A percentile compares a stretch with the other conserved stretches of the same genome.
phyloP scores from a whole-genome alignment of 2,888 invertebrate genomes.

The Aphidius colemani region DNA sequence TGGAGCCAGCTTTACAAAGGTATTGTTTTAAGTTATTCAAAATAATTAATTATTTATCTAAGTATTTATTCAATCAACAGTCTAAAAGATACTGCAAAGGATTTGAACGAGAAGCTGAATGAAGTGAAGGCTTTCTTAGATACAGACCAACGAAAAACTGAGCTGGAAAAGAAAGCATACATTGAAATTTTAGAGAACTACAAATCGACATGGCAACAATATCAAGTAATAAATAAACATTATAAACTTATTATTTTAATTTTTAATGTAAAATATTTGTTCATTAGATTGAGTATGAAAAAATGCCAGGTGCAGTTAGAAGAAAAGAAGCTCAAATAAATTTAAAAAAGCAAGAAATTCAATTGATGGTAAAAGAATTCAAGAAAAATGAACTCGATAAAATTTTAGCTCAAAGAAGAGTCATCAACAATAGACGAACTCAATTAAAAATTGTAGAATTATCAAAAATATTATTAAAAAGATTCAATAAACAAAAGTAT shows the following conservation, averaged over 20 bases:
- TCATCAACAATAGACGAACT: constrained; percentile 10
- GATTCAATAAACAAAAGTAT: constrained; percentile 2
- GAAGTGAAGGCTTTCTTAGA: constrained; percentile 7
- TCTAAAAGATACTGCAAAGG: not conserved
- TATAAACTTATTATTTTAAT: not conserved
- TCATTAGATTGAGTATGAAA: constrained; percentile 22
- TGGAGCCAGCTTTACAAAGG: constrained; percentile 6
- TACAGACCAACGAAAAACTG: constrained; percentile 10
- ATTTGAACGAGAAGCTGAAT: not conserved
- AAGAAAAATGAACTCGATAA: constrained; percentile 16
- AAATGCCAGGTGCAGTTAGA: constrained; percentile 15
- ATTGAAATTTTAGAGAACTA: constrained; percentile 6
- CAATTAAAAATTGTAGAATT: constrained; percentile 2
- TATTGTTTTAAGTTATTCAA: not conserved
- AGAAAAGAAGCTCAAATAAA: constrained; percentile 13
- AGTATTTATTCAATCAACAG: not conserved
- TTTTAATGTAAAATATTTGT: not conserved
- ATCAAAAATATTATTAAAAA: not conserved
- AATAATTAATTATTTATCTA: not conserved
- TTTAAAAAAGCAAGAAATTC: constrained; percentile 4
- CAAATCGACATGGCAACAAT: constrained; percentile 14
- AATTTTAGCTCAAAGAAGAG: constrained; percentile 1
- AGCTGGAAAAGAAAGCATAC: not conserved
- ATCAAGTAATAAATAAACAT: constrained; percentile 11
- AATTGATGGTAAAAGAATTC: constrained; percentile 4